A percentile compares a stretch with the other conserved stretches of the same genome.
Conservation (phyloP, 92 coral and sea anemone genomes). For the Bergia puertoricense region DNA sequence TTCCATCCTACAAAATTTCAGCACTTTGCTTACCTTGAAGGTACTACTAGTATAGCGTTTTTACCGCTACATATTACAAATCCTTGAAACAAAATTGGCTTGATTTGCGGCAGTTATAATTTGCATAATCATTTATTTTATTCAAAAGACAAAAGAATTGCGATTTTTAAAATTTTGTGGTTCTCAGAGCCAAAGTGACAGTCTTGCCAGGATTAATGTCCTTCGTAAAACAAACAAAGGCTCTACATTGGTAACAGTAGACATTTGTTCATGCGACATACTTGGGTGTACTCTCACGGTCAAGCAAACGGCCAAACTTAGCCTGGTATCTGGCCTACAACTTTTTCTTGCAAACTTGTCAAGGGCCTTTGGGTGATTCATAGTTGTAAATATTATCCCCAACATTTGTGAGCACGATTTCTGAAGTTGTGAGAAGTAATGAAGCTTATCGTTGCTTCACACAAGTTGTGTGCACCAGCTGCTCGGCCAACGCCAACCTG, state of each 20-base stretch:
- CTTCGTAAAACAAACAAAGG: conserved; percentile 46
- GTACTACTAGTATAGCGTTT: no score
- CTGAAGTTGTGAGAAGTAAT: conserved; percentile 45
- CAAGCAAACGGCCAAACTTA: no score
- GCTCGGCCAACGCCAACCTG: no score
- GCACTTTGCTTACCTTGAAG: no score
- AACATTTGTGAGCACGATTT: conserved; percentile 51
- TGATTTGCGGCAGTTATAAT: no score
- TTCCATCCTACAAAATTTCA: no score
- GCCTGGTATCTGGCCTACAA: conserved; percentile 11
- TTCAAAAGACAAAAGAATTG: neutral
- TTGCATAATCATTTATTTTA: neutral
- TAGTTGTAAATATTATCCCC: conserved; percentile 52
- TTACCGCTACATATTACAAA: no score
- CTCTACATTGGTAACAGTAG: conserved; percentile 51
- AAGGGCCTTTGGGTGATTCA: conserved; percentile 45
- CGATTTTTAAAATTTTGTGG: neutral
- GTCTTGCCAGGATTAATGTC: conserved; percentile 46
- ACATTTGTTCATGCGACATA: conserved; percentile 55
- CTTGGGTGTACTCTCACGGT: conserved; percentile 15
- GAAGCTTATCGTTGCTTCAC: conserved; percentile 24
- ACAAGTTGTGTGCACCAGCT: no score
- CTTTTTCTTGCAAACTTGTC: conserved; percentile 53
- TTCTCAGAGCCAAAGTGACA: neutral
- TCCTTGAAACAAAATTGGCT: no score